A percentile compares a stretch with the other conserved stretches of the same genome.
phyloP scores from a whole-genome alignment of 2,888 invertebrate genomes.

The Sarcophaga variegata region DNA sequence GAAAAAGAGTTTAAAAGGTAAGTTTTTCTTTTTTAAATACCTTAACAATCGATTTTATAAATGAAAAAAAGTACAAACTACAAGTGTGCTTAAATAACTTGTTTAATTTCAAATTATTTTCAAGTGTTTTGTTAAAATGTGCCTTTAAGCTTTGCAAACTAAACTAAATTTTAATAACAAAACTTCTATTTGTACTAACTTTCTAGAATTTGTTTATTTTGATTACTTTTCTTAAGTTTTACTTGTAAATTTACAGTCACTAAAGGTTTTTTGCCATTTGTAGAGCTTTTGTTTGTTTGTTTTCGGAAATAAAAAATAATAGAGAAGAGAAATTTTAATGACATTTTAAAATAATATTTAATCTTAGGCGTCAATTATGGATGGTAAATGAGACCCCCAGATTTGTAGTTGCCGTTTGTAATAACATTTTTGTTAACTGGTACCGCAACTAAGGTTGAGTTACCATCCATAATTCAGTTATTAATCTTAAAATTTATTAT shows the following conservation, averaged over 20 bases:
- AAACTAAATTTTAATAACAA: neutral
- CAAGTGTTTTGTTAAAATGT: neutral
- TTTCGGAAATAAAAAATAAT: neutral
- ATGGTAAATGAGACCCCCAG: no score
- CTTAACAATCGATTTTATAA: neutral
- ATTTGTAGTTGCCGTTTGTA: no score
- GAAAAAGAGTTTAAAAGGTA: no score
- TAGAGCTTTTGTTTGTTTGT: conserved; percentile 69
- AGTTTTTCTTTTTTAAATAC: no score
- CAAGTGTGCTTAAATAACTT: conserved; percentile 12
- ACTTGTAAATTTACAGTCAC: conserved; percentile 79
- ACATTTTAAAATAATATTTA: no score
- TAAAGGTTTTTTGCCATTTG: conserved; percentile 73
- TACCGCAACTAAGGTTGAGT: no score
- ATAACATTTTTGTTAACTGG: no score
- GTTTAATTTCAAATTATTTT: neutral
- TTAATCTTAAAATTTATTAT: no score
- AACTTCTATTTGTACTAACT: conserved; percentile 37
- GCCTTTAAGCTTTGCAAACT: neutral
- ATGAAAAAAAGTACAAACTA: neutral
- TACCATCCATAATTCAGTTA: no score
- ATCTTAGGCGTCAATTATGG: no score
- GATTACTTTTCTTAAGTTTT: conserved; percentile 75
- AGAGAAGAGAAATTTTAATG: neutral
- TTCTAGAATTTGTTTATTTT: conserved; percentile 55